Evolutionary conservation across 2,797 vertebrate genomes (phyloP).

Genomic region (Acanthurus leucopareius): DNA sequence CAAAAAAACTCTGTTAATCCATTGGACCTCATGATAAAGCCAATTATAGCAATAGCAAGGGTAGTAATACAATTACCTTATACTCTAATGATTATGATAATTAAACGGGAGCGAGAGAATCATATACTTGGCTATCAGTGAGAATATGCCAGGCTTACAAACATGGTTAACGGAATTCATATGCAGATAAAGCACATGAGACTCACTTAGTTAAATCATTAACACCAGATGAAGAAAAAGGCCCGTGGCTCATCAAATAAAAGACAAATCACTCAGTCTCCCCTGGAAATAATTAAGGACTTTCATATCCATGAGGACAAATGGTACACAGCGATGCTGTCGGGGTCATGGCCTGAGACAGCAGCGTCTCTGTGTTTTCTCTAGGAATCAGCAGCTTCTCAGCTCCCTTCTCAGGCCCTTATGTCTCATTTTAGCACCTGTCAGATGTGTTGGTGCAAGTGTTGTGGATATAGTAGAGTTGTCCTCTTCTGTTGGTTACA

Average conservation of each 20-base stretch:
- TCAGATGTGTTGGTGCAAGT: conserved; percentile 58
- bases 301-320: conserved; percentile 67
- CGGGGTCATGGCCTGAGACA: conserved; percentile 45
- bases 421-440: conserved; percentile 68
- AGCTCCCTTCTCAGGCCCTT: conserved; percentile 46
- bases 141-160: conserved; percentile 50
- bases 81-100: conserved; percentile 63
- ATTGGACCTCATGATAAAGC: conserved; percentile 47
- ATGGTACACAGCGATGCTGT: conserved; percentile 47
- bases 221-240: conserved; percentile 71
- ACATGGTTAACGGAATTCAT: conserved; percentile 56
- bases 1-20: conserved; percentile 14
- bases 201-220: conserved; percentile 76
- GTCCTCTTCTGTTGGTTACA: conserved; percentile 48
- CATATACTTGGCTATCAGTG: conserved; percentile 48
- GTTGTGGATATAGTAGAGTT: conserved; percentile 45
- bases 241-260: conserved; percentile 59
- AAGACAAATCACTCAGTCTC: conserved; percentile 69
- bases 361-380: conserved; percentile 28
- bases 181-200: conserved; percentile 67
- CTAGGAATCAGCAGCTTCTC: conserved; percentile 43
- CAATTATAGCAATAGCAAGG: conserved; percentile 54
- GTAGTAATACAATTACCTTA: conserved; percentile 54
- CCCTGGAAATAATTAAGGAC: conserved; percentile 70
- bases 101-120: conserved; percentile 53